Percentiles rank a stretch among this genome's conserved stretches.
Evolutionary conservation across 2,888 invertebrate genomes (phyloP).

Genomic region (Drosophila paramelanica): DNA sequence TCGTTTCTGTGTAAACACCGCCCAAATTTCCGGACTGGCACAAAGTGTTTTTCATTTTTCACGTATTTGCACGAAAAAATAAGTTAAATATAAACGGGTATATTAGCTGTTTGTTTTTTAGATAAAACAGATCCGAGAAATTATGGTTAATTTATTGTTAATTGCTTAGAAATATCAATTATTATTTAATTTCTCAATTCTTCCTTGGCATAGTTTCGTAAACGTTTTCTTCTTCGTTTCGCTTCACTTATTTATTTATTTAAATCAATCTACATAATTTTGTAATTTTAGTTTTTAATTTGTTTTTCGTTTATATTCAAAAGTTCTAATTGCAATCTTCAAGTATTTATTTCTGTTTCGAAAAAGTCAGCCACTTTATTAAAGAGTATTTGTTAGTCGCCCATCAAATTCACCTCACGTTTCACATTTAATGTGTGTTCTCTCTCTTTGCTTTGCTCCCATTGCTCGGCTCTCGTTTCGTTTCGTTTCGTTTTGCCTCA

Average conservation of each 20-base stretch:
- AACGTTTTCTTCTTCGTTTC: too few relatives aligned
- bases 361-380: too few relatives aligned
- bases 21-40: slow-evolving; percentile 29
- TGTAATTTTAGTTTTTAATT: too few relatives aligned
- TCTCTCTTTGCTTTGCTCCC: slow-evolving; percentile 24
- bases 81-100: not conserved
- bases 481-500: slow-evolving; percentile 49
- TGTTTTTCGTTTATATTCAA: too few relatives aligned
- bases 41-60: slow-evolving; percentile 47
- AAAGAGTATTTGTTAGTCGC: slow-evolving; percentile 18
- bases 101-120: not conserved
- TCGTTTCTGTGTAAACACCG: slow-evolving; percentile 40
- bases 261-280: too few relatives aligned
- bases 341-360: too few relatives aligned
- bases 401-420: not conserved
- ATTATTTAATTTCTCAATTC: not conserved
- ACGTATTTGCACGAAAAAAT: not conserved
- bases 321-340: too few relatives aligned
- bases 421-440: slow-evolving; percentile 14
- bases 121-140: too few relatives aligned
- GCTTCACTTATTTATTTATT: too few relatives aligned
- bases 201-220: not conserved
- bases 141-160: too few relatives aligned
- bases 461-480: slow-evolving; percentile 40
- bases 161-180: too few relatives aligned